These are phyloP conservation scores for Cephus runcator DNA, from an alignment of 2,888 invertebrate species.

Conservation along the genomic window DNA sequence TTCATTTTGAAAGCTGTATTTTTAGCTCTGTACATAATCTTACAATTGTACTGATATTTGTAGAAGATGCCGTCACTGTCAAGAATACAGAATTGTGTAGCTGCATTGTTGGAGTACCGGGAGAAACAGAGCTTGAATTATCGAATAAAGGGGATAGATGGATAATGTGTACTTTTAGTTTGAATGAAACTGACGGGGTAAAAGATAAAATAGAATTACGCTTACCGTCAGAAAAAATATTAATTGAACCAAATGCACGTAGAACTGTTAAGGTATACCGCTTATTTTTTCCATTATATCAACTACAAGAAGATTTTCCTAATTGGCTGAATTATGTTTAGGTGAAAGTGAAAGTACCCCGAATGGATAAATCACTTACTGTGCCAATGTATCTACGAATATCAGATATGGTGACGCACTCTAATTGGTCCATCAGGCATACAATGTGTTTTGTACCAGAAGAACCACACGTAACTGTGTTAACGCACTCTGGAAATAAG, in stretches of 20 bases:
- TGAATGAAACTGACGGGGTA: constrained; percentile 53
- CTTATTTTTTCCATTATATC: not conserved
- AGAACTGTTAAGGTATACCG: constrained; percentile 47
- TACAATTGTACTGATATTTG: constrained; percentile 1
- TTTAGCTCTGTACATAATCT: not conserved
- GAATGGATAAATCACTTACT: constrained; percentile 50
- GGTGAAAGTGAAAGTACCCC: constrained; percentile 51
- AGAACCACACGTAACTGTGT: constrained; percentile 45
- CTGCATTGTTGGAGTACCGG: constrained; percentile 52
- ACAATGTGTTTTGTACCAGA: constrained; percentile 57
- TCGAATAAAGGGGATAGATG: constrained; percentile 55
- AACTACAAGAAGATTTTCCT: too few relatives aligned
- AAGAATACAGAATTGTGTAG: constrained; percentile 52
- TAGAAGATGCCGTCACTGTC: constrained; percentile 44
- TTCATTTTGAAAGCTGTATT: not conserved
- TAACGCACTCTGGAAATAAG: constrained; percentile 33
- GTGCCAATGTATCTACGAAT: constrained; percentile 46
- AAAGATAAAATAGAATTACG: constrained; percentile 47
- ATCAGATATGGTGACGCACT: constrained; percentile 55
- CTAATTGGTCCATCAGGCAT: constrained; percentile 50
- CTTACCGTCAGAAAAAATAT: constrained; percentile 44
- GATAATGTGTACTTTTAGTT: constrained; percentile 49
- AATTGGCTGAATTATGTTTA: constrained; percentile 26
- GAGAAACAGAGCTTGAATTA: constrained; percentile 52
- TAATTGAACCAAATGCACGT: constrained; percentile 51